Evolutionary conservation across 2,797 vertebrate species (phyloP).

Genomic region (Pseudomugil tenellus): DNA sequence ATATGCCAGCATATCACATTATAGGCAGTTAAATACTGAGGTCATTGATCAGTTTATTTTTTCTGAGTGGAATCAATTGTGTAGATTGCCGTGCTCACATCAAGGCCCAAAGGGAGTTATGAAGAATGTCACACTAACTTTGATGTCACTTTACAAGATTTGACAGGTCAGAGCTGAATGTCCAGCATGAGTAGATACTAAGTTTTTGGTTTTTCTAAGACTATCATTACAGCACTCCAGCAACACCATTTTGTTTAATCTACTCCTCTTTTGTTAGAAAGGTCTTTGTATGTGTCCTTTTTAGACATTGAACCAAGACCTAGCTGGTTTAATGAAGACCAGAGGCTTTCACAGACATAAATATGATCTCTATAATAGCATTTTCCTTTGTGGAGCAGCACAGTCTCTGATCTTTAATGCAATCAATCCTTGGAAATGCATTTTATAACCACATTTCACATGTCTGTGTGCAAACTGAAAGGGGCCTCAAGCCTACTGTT

Average conservation of each 20-base stretch:
- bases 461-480: conserved; percentile 47
- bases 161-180: conserved; percentile 22
- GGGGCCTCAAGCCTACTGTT: conserved; percentile 25
- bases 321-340: conserved; percentile 36
- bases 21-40: conserved; percentile 69
- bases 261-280: conserved; percentile 23
- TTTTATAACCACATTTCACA: conserved; percentile 26
- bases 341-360: conserved; percentile 41
- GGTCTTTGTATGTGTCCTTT: conserved; percentile 24
- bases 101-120: conserved; percentile 14
- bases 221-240: conserved; percentile 40
- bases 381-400: conserved; percentile 33
- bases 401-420: conserved; percentile 29
- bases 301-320: conserved; percentile 34
- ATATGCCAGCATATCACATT: conserved; percentile 59
- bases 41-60: conserved; percentile 49
- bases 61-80: conserved; percentile 14
- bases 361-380: conserved; percentile 43
- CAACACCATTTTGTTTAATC: conserved; percentile 17
- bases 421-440: conserved; percentile 51
- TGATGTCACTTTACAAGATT: conserved; percentile 40
- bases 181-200: conserved; percentile 21
- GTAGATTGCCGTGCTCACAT: conserved; percentile 15
- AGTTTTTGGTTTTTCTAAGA: conserved; percentile 48
- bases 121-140: conserved; percentile 22